Evolutionary conservation across 2,113 vertebrate genomes (phyloP).

Genomic region (Rhinopithecus roxellana): DNA sequence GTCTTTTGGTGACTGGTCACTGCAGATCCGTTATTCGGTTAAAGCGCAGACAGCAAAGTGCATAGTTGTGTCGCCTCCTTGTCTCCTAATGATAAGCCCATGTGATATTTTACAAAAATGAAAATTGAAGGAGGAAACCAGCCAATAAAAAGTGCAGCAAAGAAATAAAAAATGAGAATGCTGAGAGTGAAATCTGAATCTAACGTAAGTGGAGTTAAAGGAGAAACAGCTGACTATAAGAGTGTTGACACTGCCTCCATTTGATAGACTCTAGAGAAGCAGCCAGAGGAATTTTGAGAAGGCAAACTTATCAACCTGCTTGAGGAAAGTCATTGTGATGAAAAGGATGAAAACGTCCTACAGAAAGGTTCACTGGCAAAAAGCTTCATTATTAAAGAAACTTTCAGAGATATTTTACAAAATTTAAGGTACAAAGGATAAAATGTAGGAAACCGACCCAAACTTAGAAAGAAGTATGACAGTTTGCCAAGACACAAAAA

Average conservation of each 20-base stretch:
- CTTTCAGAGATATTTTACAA: neutral
- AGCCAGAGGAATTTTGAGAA: neutral
- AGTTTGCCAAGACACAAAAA: neutral
- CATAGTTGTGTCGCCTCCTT: neutral
- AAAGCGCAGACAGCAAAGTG: neutral
- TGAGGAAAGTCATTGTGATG: neutral
- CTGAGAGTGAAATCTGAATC: neutral
- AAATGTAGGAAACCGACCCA: neutral
- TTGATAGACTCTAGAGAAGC: neutral
- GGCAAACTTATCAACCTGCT: neutral
- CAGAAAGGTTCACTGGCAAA: neutral
- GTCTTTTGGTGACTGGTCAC: neutral
- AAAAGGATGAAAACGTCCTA: neutral
- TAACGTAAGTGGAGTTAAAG: neutral
- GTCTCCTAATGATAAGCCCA: neutral
- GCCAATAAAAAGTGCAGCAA: neutral
- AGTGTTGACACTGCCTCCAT: neutral
- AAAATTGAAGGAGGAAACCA: neutral
- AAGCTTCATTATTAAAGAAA: neutral
- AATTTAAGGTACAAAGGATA: neutral
- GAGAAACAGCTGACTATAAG: neutral
- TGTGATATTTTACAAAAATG: neutral
- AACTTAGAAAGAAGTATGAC: neutral
- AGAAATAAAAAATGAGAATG: neutral
- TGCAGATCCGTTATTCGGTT: neutral